phyloP scores from a whole-genome alignment of 2,888 invertebrate genomes.

The Rutpela maculata region DNA sequence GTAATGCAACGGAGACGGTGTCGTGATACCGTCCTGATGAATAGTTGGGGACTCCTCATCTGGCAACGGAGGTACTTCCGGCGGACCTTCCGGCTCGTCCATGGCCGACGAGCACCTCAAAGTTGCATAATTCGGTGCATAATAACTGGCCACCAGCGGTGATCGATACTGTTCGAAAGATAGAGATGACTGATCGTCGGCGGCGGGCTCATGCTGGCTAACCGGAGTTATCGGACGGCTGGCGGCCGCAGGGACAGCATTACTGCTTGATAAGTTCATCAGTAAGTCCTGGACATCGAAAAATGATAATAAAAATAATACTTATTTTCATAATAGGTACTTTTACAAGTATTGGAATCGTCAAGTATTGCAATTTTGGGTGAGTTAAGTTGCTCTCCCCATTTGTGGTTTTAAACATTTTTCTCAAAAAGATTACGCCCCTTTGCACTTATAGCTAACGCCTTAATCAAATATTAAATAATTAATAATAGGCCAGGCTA shows the following conservation, averaged over 20 bases:
- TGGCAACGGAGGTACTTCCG: constrained; percentile 71
- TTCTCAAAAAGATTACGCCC: too few relatives aligned
- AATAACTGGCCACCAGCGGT: constrained; percentile 76
- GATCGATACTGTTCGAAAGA: constrained; percentile 76
- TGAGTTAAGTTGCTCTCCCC: too few relatives aligned
- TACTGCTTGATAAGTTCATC: constrained; percentile 76
- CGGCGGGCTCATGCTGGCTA: constrained; percentile 68
- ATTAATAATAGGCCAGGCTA: too few relatives aligned
- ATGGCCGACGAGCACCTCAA: constrained; percentile 64
- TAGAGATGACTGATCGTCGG: constrained; percentile 68
- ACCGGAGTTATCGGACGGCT: constrained; percentile 71
- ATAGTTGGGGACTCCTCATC: constrained; percentile 48
- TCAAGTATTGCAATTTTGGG: too few relatives aligned
- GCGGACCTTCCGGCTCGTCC: constrained; percentile 64
- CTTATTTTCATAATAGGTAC: neutral
- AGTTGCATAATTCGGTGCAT: constrained; percentile 75
- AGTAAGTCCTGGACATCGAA: constrained; percentile 74
- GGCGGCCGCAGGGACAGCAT: constrained; percentile 58
- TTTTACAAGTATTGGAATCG: too few relatives aligned
- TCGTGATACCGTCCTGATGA: constrained; percentile 28
- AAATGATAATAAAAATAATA: neutral
- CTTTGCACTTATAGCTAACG: too few relatives aligned
- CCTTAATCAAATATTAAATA: too few relatives aligned
- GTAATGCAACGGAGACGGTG: constrained; percentile 66
- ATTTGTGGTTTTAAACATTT: too few relatives aligned